phyloP scores from a whole-genome alignment of 2,113 vertebrate genomes.

The Elgaria multicarinata region DNA sequence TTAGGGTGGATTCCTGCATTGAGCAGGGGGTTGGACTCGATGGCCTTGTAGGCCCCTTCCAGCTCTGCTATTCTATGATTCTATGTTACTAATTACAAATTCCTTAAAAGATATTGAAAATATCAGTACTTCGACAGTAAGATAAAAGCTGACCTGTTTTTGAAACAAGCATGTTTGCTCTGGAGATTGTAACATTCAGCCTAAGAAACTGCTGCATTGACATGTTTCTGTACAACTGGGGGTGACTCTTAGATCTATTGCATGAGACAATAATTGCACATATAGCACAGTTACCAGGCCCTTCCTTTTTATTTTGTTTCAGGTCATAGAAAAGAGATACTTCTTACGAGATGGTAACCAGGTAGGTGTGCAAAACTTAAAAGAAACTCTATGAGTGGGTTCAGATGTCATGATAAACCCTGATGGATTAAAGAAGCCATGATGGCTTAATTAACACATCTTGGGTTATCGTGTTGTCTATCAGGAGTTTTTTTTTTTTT shows the following conservation, averaged over 20 bases:
- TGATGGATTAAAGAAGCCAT: no score
- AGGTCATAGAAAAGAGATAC: constrained; percentile 98
- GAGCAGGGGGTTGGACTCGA: no score
- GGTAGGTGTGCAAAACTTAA: constrained; percentile 82
- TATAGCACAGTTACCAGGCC: constrained; percentile 39
- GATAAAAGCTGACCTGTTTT: not conserved
- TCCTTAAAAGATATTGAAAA: not conserved
- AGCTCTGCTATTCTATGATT: no score
- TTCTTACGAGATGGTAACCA: constrained; percentile 90
- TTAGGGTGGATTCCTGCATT: no score
- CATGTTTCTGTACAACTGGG: not conserved
- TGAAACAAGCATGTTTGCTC: not conserved
- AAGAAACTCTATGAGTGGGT: no score
- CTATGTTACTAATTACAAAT: not conserved
- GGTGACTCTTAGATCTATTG: not conserved
- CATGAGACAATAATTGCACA: not conserved
- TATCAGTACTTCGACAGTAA: not conserved
- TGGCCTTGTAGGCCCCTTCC: no score
- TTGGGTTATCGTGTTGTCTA: no score
- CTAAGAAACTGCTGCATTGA: not conserved
- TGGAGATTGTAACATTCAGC: not conserved
- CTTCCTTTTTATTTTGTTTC: constrained; percentile 34
- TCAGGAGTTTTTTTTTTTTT: no score
- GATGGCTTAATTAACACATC: no score
- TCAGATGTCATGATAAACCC: no score